Evolutionary conservation across 2,797 vertebrate genomes (phyloP), one percentile per base, ranked within the genome.

Genomic region (Knipowitschia caucasica): DNA sequence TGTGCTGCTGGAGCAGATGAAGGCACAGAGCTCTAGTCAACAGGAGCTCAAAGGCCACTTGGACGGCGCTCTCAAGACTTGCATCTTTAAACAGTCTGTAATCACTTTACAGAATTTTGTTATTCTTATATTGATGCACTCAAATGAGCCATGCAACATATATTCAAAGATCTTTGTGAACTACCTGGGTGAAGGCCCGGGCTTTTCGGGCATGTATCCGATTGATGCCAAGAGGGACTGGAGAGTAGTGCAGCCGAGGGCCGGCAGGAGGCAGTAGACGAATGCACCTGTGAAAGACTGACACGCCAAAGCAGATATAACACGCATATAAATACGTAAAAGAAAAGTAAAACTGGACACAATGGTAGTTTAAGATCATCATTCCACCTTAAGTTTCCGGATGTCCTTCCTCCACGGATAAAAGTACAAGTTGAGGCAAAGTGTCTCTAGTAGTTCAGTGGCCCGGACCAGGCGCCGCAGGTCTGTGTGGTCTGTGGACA

Each of bases 351-450:
- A 36, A 18, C 35, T 36, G 15, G 15, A 18, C 15, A 18, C 7
- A 36, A 36, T 15, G 18, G 6, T 8, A 17, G 17, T 18, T 1
- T 38, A 20, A 17, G 20, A 7, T 38, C 9, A 4, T 24, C 21
- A 7, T 39, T 39, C 46, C 63, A 94, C 93, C 92, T 94, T 95
- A 0, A 95, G 56, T 0, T 89, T 88, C 68, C 63, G 78, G 74
- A 94, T 89, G 56, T 94, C 92, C 53, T 90, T 94, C 76, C 82
- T 92, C 92, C 93, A 94, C 0, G 94, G 93, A 9, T 84, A 89
- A 2, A 93, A 82, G 38, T 89, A 85, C 17, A 94, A 75, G 61
- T 94, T 90, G 61, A 93, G 34, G 24, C 91, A 93, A 33, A 93
- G 57, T 2, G 89, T 84, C 56, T 95, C 92, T 73, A 94, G 81